Evolutionary conservation across 1,140 invertebrate genomes (phyloP).

Genomic region (Drosophila takahashii): DNA sequence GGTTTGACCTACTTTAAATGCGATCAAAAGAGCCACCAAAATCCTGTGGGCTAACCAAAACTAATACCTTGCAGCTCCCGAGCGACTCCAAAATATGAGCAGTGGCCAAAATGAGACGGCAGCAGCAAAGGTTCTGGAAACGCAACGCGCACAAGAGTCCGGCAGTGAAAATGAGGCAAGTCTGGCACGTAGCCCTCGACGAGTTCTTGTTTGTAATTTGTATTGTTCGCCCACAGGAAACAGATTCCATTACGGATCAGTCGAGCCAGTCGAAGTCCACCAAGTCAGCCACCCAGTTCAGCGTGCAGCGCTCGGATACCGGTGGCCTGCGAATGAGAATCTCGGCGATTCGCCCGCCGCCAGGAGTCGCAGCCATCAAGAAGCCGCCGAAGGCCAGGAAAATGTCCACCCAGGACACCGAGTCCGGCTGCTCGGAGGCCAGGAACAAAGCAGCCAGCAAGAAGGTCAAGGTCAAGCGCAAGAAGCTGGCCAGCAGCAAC

Average conservation of each 20-base stretch:
- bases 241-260: slow-evolving; percentile 77
- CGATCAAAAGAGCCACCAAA: slow-evolving; percentile 47
- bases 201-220: slow-evolving; percentile 1
- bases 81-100: slow-evolving; percentile 79
- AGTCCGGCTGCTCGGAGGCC: slow-evolving; percentile 31
- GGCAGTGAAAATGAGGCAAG: slow-evolving; percentile 82
- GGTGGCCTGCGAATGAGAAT: slow-evolving; percentile 83
- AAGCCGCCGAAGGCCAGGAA: slow-evolving; percentile 33
- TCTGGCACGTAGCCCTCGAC: background rate
- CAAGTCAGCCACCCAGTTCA: slow-evolving; percentile 81
- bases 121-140: slow-evolving; percentile 81
- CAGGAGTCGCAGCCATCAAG: slow-evolving; percentile 19
- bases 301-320: slow-evolving; percentile 79
- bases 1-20: slow-evolving; percentile 74
- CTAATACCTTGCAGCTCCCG: slow-evolving; percentile 33
- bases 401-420: slow-evolving; percentile 50
- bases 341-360: slow-evolving; percentile 73
- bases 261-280: slow-evolving; percentile 76
- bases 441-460: slow-evolving; percentile 47
- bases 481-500: slow-evolving; percentile 48
- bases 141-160: slow-evolving; percentile 76
- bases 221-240: slow-evolving; percentile 54
- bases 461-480: slow-evolving; percentile 76
- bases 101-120: slow-evolving; percentile 82
- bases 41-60: slow-evolving; percentile 21